These are phyloP conservation scores for Digitonthophagus gazella DNA, from an alignment of 2,888 invertebrate genomes.

Conservation along the genomic window DNA sequence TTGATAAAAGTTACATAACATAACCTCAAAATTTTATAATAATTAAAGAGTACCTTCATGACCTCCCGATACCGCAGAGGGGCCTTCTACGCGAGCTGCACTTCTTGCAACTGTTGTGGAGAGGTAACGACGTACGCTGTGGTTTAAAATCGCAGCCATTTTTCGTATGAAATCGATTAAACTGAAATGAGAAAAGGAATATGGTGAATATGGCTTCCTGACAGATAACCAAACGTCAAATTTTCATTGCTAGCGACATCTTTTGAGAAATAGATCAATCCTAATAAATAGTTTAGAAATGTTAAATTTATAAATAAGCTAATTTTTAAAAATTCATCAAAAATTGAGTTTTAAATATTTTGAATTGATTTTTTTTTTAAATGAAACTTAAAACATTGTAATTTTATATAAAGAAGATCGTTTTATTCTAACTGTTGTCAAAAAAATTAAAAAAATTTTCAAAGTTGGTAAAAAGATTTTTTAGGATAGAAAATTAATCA, in stretches of 20 bases:
- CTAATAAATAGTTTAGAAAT: too few relatives aligned
- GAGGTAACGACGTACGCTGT: slow-evolving; percentile 52
- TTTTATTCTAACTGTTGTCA: too few relatives aligned
- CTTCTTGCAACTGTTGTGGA: slow-evolving; percentile 52
- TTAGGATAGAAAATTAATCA: too few relatives aligned
- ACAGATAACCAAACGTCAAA: not conserved
- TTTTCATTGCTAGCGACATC: not conserved
- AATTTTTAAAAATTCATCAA: too few relatives aligned
- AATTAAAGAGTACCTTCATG: slow-evolving; percentile 46
- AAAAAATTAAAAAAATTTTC: too few relatives aligned
- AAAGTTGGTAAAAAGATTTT: too few relatives aligned
- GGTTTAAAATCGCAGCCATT: slow-evolving; percentile 53
- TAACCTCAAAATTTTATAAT: not conserved
- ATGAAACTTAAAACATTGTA: too few relatives aligned
- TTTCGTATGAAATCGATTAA: not conserved
- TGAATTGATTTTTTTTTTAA: too few relatives aligned
- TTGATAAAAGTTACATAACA: slow-evolving; percentile 16
- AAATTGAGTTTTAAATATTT: too few relatives aligned
- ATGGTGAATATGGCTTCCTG: slow-evolving; percentile 11
- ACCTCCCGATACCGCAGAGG: slow-evolving; percentile 51
- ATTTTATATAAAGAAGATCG: too few relatives aligned
- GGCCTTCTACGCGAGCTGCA: slow-evolving; percentile 42
- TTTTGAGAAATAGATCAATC: not conserved
- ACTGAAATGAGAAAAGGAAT: not conserved
- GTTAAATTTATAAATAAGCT: too few relatives aligned